Base-by-base conservation (phyloP, 2,113 vertebrate genomes). In the Neopipo cinnamomea region DNA sequence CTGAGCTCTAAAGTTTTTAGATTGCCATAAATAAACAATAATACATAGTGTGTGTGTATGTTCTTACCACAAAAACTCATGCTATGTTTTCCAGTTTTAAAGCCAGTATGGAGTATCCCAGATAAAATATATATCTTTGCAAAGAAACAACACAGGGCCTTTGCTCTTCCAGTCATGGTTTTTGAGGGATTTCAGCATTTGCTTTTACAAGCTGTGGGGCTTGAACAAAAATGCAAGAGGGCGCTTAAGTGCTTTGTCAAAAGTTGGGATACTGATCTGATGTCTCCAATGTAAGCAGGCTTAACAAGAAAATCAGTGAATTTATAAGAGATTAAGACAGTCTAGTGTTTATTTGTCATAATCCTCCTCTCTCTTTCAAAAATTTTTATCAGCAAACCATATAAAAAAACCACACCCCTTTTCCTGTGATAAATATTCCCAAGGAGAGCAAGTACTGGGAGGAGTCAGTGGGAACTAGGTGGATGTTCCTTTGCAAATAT, bases 291-390 rank as follows among this genome's bases (percentile, higher is more conserved):
- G 5, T 49, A 82, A 66, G 5, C 3, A 33, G 13, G 6, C 12
- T 83, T 67, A 67, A 63, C 10, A 66, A 62, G 39, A 89, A 63
- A 58, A 76, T 56, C 9, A 72, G n/a, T 24, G 5, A 72, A 63
- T 0, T 70, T 14, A 7, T 8, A 52, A 0, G 1, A 62, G n/a
- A 84, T 53, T 78, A 78, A 46, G 25, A 28, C 4, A 18, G 9
- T 30, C 31, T 4, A 49, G 5, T 14, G 12, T 77, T 88, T 52
- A 83, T 44, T 58, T 59, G 6, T 19, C 25, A 63, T 33, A 76
- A 52, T 72, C 16, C 9, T 92, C 33, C 58, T 59, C 12, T 37
- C 35, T 70, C 5, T 75, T 91, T 85, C 44, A 61, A 61, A 81
- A 70, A 5, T 33, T 37, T 67, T 44, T 11, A 42, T 67, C 35